Conservation (phyloP, 2,113 vertebrate genomes). For the Alligator sinensis region DNA sequence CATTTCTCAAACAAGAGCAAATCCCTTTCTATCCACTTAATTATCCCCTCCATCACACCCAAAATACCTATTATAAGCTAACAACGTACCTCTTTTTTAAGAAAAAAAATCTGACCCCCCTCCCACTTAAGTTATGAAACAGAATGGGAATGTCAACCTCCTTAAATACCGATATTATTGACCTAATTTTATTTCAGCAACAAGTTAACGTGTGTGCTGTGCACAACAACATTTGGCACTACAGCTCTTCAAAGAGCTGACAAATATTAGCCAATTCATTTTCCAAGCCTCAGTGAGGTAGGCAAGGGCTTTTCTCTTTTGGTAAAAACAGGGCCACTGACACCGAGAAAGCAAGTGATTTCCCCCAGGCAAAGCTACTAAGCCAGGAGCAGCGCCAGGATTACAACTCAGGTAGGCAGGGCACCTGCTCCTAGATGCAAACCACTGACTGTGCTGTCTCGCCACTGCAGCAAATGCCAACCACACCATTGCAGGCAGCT, state of each 20-base stretch:
- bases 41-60: background rate
- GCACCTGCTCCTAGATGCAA: background rate
- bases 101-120: background rate
- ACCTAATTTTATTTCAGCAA: background rate
- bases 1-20: background rate
- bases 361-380: accelerated
- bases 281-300: background rate
- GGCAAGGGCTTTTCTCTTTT: background rate
- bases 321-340: background rate
- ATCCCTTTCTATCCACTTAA: no score
- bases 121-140: background rate
- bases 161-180: background rate
- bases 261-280: background rate
- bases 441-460: background rate
- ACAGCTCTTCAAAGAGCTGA: accelerated
- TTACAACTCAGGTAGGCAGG: background rate
- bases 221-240: accelerated
- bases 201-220: accelerated
- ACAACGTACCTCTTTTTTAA: background rate
- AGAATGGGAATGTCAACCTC: background rate
- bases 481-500: background rate
- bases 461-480: background rate
- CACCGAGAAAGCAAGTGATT: accelerated
- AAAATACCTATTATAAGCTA: no score
- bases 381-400: background rate